Evolutionary conservation across 2,113 vertebrate species (phyloP).

Genomic region (Oxygymnocypris stewartii): DNA sequence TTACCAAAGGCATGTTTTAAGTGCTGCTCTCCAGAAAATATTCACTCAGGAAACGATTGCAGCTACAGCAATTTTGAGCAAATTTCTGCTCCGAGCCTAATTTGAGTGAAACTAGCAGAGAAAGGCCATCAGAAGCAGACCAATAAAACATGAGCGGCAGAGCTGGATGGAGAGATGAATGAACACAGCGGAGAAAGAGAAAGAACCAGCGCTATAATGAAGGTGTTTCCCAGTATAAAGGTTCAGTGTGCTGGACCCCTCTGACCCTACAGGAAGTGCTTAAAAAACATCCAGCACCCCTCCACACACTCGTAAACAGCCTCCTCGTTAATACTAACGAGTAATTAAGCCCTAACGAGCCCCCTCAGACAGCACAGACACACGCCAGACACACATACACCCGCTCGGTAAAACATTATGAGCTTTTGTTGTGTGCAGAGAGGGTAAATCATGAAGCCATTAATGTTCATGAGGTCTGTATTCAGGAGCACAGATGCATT

Average conservation of each 20-base stretch:
- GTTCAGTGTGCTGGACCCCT: conserved; percentile 30
- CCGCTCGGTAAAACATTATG: conserved; percentile 21
- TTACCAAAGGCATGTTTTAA: background rate
- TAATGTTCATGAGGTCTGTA: conserved; percentile 15
- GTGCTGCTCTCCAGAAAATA: background rate
- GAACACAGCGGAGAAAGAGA: background rate
- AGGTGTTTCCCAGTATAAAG: conserved; percentile 48
- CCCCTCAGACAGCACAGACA: conserved; percentile 41
- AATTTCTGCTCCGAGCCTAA: background rate
- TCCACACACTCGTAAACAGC: conserved; percentile 39
- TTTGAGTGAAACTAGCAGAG: conserved; percentile 13
- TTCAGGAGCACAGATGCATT: conserved; percentile 36
- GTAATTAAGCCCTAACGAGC: conserved; percentile 54
- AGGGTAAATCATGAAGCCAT: background rate
- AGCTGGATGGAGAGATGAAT: conserved; percentile 1
- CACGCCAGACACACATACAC: conserved; percentile 38
- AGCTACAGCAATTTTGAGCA: background rate
- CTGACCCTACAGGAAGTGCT: conserved; percentile 52
- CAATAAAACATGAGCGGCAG: conserved; percentile 5
- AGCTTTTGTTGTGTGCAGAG: conserved; percentile 24
- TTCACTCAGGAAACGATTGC: background rate
- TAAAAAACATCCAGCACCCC: conserved; percentile 36
- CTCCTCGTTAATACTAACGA: conserved; percentile 49
- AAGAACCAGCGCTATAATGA: conserved; percentile 30
- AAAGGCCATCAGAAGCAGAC: background rate